Conservation (phyloP, 2,888 invertebrate species). For the Drosophila austrosaltans region DNA sequence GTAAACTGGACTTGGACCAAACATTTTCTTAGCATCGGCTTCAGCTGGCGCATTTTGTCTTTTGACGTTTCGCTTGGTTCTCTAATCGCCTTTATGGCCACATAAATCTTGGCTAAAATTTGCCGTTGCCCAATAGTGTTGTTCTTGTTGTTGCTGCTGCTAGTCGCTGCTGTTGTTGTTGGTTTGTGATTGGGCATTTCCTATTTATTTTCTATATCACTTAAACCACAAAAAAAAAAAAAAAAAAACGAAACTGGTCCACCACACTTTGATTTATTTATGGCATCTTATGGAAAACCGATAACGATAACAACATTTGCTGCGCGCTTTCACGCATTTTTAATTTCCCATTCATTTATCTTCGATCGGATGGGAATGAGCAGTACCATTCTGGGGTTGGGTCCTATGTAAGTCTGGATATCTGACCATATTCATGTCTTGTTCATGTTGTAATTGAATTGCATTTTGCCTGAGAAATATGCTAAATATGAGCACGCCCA, state of each 20-base stretch:
- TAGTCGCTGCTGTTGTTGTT: too few species aligned
- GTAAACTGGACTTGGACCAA: constrained; percentile 63
- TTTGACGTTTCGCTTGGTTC: constrained; percentile 69
- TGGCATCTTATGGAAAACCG: constrained; percentile 43
- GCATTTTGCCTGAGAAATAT: constrained; percentile 58
- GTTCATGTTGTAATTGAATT: constrained; percentile 66
- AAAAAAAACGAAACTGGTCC: constrained; percentile 60
- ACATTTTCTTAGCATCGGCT: not conserved
- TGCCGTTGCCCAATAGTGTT: constrained; percentile 72
- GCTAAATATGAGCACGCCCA: constrained; percentile 52
- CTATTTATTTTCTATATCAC: constrained; percentile 32
- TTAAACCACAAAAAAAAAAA: constrained; percentile 29
- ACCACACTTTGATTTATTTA: constrained; percentile 76
- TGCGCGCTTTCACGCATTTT: constrained; percentile 75
- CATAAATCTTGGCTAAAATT: constrained; percentile 77
- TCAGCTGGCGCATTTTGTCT: constrained; percentile 45
- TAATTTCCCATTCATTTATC: constrained; percentile 46
- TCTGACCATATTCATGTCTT: constrained; percentile 46
- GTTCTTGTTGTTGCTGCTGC: constrained; percentile 47
- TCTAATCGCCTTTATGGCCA: constrained; percentile 79
- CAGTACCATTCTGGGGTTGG: constrained; percentile 9
- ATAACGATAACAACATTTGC: constrained; percentile 58
- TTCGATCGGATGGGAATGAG: constrained; percentile 32
- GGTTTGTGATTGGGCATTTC: constrained; percentile 38
- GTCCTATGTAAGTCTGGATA: constrained; percentile 26